Evolutionary conservation across 2,113 vertebrate species (phyloP).

Genomic region (Pteropus alecto): DNA sequence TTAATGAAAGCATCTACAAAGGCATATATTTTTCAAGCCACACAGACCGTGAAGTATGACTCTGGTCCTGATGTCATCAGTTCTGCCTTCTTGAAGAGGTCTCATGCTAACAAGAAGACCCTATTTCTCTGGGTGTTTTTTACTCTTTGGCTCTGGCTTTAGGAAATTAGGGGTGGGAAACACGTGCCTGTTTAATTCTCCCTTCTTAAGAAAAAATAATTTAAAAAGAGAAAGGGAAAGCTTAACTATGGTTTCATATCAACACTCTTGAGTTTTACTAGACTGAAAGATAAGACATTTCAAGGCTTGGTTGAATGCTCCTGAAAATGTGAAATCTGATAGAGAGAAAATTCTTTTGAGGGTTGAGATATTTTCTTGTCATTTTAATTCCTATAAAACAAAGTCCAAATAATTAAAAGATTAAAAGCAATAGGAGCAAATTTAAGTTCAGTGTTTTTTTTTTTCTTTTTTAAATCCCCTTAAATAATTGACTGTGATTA

Average conservation of each 20-base stretch:
- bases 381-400: constrained; percentile 1
- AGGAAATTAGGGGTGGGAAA: not conserved
- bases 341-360: not conserved
- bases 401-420: constrained; percentile 1
- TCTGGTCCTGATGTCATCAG: not conserved
- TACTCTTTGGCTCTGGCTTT: not conserved
- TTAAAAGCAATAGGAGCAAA: not conserved
- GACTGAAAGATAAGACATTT: constrained; percentile 12
- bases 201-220: not conserved
- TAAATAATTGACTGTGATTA: not conserved
- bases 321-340: not conserved
- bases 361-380: not conserved
- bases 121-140: not conserved
- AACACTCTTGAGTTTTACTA: constrained; percentile 1
- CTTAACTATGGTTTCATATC: not conserved
- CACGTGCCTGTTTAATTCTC: not conserved
- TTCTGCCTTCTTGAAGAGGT: not conserved
- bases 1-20: constrained; percentile 4
- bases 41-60: not conserved
- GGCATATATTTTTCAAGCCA: not conserved
- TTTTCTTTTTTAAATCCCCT: not conserved
- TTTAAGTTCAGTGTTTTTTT: not conserved
- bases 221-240: not conserved
- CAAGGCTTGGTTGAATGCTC: not conserved
- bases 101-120: not conserved